Percentiles rank a stretch among this genome's conserved stretches.
Conservation (phyloP, 2,888 invertebrate species). For the Chrysomela aeneicollis region DNA sequence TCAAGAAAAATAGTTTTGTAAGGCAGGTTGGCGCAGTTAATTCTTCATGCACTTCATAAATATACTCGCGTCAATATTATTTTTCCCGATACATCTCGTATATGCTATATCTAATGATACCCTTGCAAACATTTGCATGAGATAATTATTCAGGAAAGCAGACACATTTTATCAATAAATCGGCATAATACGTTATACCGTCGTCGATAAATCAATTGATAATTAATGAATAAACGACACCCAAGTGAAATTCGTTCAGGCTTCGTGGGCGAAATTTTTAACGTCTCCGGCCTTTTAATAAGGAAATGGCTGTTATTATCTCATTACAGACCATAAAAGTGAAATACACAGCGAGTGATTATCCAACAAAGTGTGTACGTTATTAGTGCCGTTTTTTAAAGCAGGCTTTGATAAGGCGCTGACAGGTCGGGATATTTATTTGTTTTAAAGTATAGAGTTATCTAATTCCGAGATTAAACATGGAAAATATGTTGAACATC, state of each 20-base stretch:
- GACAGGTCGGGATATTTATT: constrained; percentile 18
- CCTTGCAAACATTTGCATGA: constrained; percentile 4
- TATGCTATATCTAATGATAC: background rate
- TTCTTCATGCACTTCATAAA: background rate
- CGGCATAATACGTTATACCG: constrained; percentile 36
- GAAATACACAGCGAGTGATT: constrained; percentile 6
- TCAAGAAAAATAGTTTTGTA: too few species aligned
- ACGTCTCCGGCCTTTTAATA: constrained; percentile 8
- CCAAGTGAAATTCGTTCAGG: constrained; percentile 33
- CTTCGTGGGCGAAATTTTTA: constrained; percentile 40
- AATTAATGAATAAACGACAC: constrained; percentile 42
- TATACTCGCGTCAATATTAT: background rate
- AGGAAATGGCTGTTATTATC: constrained; percentile 18
- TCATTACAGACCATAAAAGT: constrained; percentile 18
- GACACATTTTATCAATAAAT: constrained; percentile 17
- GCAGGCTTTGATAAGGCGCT: constrained; percentile 15
- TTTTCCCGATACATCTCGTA: background rate
- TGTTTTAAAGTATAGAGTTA: constrained; percentile 8
- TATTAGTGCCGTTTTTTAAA: constrained; percentile 12
- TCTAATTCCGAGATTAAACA: background rate
- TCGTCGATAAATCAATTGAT: constrained; percentile 39
- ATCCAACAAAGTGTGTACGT: constrained; percentile 9
- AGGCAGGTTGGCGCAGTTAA: too few species aligned
- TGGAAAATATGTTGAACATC: background rate
- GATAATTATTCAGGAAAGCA: constrained; percentile 20